Evolutionary conservation across 2,113 vertebrate genomes (phyloP).

Genomic region (Nothoprocta perdicaria): DNA sequence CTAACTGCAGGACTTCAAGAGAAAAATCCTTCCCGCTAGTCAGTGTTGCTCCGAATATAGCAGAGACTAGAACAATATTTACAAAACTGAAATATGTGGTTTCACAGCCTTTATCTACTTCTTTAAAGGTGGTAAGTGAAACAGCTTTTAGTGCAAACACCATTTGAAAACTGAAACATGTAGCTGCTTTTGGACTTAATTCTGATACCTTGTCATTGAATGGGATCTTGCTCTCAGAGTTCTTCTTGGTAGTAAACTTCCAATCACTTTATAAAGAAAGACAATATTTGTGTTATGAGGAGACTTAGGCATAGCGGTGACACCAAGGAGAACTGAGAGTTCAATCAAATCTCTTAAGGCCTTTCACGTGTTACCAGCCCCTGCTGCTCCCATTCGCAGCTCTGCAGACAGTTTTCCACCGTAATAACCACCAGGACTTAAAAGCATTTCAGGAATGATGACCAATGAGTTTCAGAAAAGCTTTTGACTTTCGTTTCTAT

Average conservation of each 20-base stretch:
- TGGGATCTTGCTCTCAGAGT: neutral
- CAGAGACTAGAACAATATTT: neutral
- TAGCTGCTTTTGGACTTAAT: neutral
- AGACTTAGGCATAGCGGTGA: neutral
- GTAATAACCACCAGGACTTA: neutral
- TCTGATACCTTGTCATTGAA: neutral
- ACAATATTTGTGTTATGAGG: neutral
- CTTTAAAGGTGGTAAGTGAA: neutral
- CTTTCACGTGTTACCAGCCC: neutral
- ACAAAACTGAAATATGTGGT: neutral
- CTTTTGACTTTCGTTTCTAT: neutral
- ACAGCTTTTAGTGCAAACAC: neutral
- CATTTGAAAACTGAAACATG: neutral
- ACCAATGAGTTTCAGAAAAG: neutral
- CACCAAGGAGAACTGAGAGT: neutral
- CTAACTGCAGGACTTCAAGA: neutral
- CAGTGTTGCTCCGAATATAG: neutral
- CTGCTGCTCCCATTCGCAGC: neutral
- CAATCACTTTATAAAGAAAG: neutral
- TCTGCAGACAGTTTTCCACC: neutral
- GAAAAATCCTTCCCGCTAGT: neutral
- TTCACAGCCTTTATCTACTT: neutral
- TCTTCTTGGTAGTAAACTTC: neutral
- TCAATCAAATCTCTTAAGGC: neutral
- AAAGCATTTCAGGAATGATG: neutral